These are phyloP conservation scores for honey bee (Apis mellifera) DNA, from an alignment of 1,140 invertebrate genomes.

Conservation along the genomic window DNA sequence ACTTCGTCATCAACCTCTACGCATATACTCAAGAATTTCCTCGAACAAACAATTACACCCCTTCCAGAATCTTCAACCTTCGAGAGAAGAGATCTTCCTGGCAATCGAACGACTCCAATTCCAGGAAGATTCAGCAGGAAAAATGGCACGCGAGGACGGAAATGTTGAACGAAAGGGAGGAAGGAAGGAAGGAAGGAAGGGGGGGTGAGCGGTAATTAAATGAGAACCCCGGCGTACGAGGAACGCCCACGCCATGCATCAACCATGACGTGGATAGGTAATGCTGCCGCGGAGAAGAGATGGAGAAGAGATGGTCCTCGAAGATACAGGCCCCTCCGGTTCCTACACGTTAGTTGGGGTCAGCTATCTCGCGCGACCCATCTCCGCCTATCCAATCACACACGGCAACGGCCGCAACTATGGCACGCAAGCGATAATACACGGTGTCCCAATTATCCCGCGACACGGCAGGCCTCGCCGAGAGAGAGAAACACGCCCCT, in stretches of 20 bases:
- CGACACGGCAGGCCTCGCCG: constrained; percentile 73
- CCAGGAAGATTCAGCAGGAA: too few relatives aligned
- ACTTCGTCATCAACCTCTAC: too few relatives aligned
- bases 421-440: constrained; percentile 76
- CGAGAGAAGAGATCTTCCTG: too few relatives aligned
- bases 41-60: too few relatives aligned
- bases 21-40: too few relatives aligned
- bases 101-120: too few relatives aligned
- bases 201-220: constrained; percentile 71
- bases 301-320: constrained; percentile 80
- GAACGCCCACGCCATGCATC: constrained; percentile 81
- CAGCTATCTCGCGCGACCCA: constrained; percentile 81
- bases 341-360: constrained; percentile 78
- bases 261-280: constrained; percentile 79
- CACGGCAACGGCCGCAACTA: constrained; percentile 73
- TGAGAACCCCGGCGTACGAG: constrained; percentile 77
- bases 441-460: constrained; percentile 77
- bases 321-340: constrained; percentile 75
- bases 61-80: too few relatives aligned
- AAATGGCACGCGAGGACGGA: too few relatives aligned
- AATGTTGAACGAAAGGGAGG: too few relatives aligned
- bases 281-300: constrained; percentile 74
- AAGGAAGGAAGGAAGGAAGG: too few relatives aligned
- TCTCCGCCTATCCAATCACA: constrained; percentile 82
- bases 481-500: constrained; percentile 74